Base-by-base conservation (phyloP, 1,140 invertebrate genomes). In the Conus ventricosus region DNA sequence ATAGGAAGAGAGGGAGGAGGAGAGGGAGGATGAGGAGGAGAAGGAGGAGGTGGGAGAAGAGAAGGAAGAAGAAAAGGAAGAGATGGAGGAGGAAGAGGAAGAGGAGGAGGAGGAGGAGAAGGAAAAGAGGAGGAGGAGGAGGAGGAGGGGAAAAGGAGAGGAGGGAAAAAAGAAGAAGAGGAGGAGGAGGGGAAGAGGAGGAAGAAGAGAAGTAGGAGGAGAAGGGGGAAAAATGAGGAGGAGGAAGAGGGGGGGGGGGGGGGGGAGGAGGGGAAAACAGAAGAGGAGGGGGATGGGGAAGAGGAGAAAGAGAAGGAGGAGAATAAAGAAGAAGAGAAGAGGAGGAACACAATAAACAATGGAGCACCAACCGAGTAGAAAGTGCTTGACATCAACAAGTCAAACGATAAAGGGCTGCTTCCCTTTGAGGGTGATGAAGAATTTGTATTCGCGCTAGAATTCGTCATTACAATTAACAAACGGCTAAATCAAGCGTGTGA, bases 121-220 rank as follows among this genome's bases (percentile, higher is more conserved):
- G 76, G 20, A 39, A 55, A 55, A 20, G 75, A 25, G 57, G 51
- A n/a, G 55, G 75, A 87, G 27, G 75, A 87, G 55, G 78, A n/a
- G 85, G 55, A 55, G 71, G 71, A 57, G 78, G 51, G n/a, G 71
- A 6, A 39, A 51, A 78, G 25, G 71, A 55, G 55, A 78, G 23
- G 75, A 55, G n/a, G n/a, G 10, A 84, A 20, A 20, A 55, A n/a
- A 23, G 82, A 54, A 13, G 54, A 53, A 8, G 23, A 84, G 25
- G 54, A 25, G 23, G n/a, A 57, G 23, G 25, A 20, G 23, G 54
- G 51, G 67, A 51, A 25, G 84, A 51, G 84, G 60, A 5, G 54
- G 17, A 39, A 23, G 71, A 11, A 55, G 20, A 39, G 60, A 71
- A 11, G 67, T 0, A 27, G 39, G 39, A 27, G 54, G 55, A 53